Evolutionary conservation across 1,140 invertebrate species (phyloP).

Genomic region (Drosophila bifasciata): DNA sequence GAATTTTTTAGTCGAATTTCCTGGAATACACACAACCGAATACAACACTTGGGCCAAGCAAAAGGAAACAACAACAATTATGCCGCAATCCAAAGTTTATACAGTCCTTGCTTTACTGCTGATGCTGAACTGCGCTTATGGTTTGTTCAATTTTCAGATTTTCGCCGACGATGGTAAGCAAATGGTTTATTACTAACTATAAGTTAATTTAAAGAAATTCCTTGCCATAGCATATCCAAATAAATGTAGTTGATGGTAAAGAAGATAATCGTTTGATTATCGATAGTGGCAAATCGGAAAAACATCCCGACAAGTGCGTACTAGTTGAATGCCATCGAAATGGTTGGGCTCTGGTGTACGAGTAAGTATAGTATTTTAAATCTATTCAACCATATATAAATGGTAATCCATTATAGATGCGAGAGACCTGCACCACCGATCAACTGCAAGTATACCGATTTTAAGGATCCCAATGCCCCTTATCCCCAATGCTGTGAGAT

Average conservation of each 20-base stretch:
- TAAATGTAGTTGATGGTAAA: conserved; percentile 34
- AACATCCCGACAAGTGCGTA: conserved; percentile 45
- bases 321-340: conserved; percentile 44
- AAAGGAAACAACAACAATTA: conserved; percentile 17
- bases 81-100: conserved; percentile 25
- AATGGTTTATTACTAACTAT: no score
- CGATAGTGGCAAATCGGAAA: neutral
- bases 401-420: conserved; percentile 30
- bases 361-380: conserved; percentile 10
- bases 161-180: conserved; percentile 24
- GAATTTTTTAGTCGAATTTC: conserved; percentile 63
- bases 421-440: neutral
- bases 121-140: conserved; percentile 1
- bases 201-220: neutral
- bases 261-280: conserved; percentile 9
- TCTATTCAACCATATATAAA: neutral
- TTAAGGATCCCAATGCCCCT: neutral
- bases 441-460: conserved; percentile 22
- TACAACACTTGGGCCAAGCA: neutral
- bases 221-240: conserved; percentile 28
- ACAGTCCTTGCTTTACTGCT: conserved; percentile 24
- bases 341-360: conserved; percentile 54
- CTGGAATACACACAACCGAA: conserved; percentile 21
- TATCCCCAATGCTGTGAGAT: conserved; percentile 50
- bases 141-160: conserved; percentile 34